These are phyloP conservation scores for Paracyclopina nana DNA, from an alignment of 1,140 invertebrate genomes.

Conservation along the genomic window DNA sequence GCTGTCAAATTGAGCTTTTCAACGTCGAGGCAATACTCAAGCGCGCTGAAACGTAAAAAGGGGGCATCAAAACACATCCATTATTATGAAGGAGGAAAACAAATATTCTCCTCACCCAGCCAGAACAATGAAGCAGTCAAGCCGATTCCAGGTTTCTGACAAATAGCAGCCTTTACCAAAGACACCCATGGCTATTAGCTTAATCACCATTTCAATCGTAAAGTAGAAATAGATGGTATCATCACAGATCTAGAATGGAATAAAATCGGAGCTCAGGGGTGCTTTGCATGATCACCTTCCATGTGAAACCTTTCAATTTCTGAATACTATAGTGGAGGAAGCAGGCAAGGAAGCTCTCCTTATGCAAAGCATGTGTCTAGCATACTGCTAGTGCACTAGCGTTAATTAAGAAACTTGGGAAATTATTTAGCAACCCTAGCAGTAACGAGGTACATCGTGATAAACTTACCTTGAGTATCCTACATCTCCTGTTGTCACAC, in stretches of 20 bases:
- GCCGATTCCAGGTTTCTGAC: slow-evolving; percentile 91
- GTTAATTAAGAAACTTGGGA: background rate
- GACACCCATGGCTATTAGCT: slow-evolving; percentile 97
- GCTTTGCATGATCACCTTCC: background rate
- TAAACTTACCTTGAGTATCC: slow-evolving; percentile 64
- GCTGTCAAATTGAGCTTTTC: slow-evolving; percentile 96
- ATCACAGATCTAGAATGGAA: slow-evolving; percentile 63
- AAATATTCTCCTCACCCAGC: slow-evolving; percentile 49
- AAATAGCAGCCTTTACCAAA: slow-evolving; percentile 82
- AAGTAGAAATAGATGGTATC: slow-evolving; percentile 98
- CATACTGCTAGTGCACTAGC: background rate
- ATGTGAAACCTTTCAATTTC: background rate
- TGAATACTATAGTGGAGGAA: background rate
- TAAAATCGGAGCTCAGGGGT: background rate
- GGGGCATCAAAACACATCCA: background rate
- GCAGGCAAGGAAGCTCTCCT: background rate
- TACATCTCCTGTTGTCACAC: slow-evolving; percentile 73
- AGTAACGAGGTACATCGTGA: no score
- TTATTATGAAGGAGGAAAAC: background rate
- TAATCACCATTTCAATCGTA: slow-evolving; percentile 84
- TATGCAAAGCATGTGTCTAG: background rate
- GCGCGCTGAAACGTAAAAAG: slow-evolving; percentile 40
- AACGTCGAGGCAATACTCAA: slow-evolving; percentile 85
- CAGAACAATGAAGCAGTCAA: slow-evolving; percentile 94
- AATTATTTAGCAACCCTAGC: no score